Base-by-base conservation (phyloP, 2,888 invertebrate genomes). In the Tubiluchus corallicola region DNA sequence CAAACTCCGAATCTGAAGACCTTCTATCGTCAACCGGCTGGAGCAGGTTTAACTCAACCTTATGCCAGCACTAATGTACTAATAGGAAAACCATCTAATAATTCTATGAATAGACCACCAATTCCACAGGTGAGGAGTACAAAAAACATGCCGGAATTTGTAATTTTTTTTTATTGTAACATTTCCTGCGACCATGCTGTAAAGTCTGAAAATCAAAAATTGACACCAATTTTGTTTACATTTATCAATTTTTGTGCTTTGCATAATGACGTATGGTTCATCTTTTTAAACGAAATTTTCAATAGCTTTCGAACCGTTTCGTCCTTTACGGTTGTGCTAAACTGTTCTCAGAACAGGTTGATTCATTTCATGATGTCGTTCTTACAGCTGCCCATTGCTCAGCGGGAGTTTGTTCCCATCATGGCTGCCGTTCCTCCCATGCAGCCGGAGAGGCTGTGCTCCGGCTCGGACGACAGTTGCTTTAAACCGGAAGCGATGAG, bases 1-100 rank as follows among this genome's bases (percentile, higher is more conserved):
- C 66, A 67, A 49, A 64, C 64, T n/a, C 55, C 66, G 18, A 75
- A 73, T 55, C 65, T 79, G 61, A 76, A 76, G 45, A 77, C 78
- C 1, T 79, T 79, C 59, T 77, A 78, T 62, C 73, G 29, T 9
- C 29, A 29, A n/a, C 29, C 29, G 29, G 9, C 29, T n/a, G 29
- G 29, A 9, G 9, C 29, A 9, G 29, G 29, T n/a, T n/a, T 29
- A 9, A 29, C 29, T n/a, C 29, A 29, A n/a, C 29, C 29, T 9
- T 29, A 29, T n/a, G 29, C 29, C 29, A 29, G 29, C n/a, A 29
- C 29, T 9, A 29, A 29, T n/a, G 29, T 29, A 29, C 29, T 29
- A 9, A 29, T 29, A 9, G 29, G 29, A 9, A 29, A 29, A n/a
- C 29, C 29, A n/a, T 9, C 29, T n/a, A 29, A 29, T n/a, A 29